Evolutionary conservation across 2,797 vertebrate genomes (phyloP), one percentile per base, ranked within the genome.

Genomic region (Valencia hispanica): DNA sequence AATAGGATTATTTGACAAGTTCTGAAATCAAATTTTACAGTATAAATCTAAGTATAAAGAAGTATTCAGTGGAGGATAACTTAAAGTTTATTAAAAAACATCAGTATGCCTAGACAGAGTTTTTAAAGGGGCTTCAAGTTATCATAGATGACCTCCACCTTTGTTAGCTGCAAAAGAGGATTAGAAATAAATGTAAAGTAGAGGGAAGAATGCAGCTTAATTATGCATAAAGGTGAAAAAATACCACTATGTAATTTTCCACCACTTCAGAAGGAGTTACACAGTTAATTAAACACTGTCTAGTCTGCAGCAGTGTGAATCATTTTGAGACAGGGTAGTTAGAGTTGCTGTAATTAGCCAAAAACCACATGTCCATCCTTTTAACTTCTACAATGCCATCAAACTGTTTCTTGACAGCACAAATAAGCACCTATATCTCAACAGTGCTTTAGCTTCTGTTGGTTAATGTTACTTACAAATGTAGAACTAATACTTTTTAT

Each of bases 401-500:
- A 70, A 75, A 47, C 30, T 36, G 51, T 45, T 27, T 15, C 47
- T 32, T 36, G 61, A 18, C 43, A 57, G 18, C 39, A 63, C 20
- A 77, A 36, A 70, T 51, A 73, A 57, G 48, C 17, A 27, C 36
- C 59, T 22, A 25, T 20, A 59, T 32, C 34, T 0, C 57, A 48
- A 51, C 22, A 53, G 18, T 32, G 17, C 27, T 73, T 11, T 66
- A 57, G 45, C 61, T 61, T 51, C 4, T 48, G n/a, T 75, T 30
- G 10, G n/a, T 39, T 57, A 25, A 72, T 7, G 32, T 51, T 4
- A 5, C 65, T 76, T 12, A 43, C 5, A 83, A 27, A 70, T 74
- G 17, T 47, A 25, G 43, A 75, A 74, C 36, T 20, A n/a, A 30
- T 66, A 34, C 71, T 70, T 73, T 75, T 73, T 14, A 65, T 80